Base-by-base conservation (phyloP, 1,140 invertebrate species). In the Papilio dardanus region DNA sequence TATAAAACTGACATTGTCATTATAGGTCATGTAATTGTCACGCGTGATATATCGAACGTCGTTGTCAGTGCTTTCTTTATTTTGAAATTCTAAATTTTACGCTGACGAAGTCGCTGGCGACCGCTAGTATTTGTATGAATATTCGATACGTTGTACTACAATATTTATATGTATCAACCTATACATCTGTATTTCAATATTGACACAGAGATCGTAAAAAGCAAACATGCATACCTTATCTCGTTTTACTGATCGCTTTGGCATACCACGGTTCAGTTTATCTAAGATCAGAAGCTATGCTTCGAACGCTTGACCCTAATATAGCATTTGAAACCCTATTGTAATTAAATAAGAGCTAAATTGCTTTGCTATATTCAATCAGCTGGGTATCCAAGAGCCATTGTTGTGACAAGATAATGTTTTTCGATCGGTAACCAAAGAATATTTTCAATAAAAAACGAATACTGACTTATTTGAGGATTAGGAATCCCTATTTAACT, bases 241-340 rank as follows among this genome's bases (percentile, higher is more conserved):
- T 71, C 24, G 69, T 71, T 71, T 50, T 42, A 50, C 46, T 71
- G 69, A 71, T 71, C 69, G 69, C 71, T 79, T 71, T 80, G 79
- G 67, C 35, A 69, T 50, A 71, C 42, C 37, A 28, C 69, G 40
- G 42, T 42, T n/a, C 30, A 42, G 21, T 71, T 71, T 71, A 71
- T 71, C 40, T 50, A 35, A 71, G 69, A 71, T 71, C 69, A 50
- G 69, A 31, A 50, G 69, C 69, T 71, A 40, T 40, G 67, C 67
- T 19, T 69, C 21, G 67, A 24, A 40, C 33, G 67, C 19, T 69
- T 69, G 67, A 69, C 1, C 69, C 16, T 31, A 71, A 4, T 19
- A 40, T 24, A 35, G 21, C n/a, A 69, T 28, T 69, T 62, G 0
- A 8, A 62, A 62, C 54, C 24, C 12, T 69, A n/a, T 42, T 35